Percentiles rank a stretch among this genome's conserved stretches.
phyloP scores from a whole-genome alignment of 1,140 invertebrate genomes.

The Neodiprion fabricii region DNA sequence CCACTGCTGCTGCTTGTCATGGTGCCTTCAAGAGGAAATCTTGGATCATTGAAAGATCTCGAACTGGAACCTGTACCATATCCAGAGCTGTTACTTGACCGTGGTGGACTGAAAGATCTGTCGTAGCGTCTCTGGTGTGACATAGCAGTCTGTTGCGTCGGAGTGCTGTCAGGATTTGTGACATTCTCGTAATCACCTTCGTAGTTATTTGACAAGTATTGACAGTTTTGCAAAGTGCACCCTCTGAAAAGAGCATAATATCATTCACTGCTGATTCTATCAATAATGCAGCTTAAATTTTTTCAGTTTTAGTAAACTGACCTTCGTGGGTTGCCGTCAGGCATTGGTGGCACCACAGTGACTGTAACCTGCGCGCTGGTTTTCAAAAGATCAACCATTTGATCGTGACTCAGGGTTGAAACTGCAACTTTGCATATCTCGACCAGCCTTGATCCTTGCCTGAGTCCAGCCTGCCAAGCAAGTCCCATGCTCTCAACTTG shows the following conservation, averaged over 20 bases:
- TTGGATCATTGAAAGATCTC: conserved; percentile 70
- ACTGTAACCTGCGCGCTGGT: conserved; percentile 87
- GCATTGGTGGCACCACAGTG: conserved; percentile 79
- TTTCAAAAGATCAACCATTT: conserved; percentile 92
- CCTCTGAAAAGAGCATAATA: conserved; percentile 59
- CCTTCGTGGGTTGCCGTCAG: conserved; percentile 73
- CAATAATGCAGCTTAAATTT: no score
- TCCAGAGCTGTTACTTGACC: conserved; percentile 82
- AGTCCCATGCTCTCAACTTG: conserved; percentile 89
- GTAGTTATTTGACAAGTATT: conserved; percentile 68
- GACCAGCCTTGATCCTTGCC: conserved; percentile 88
- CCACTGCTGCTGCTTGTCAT: conserved; percentile 71
- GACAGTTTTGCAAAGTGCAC: conserved; percentile 73
- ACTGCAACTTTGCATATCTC: conserved; percentile 93
- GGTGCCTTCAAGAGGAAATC: conserved; percentile 65
- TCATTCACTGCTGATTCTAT: background rate
- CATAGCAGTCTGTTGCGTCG: conserved; percentile 61
- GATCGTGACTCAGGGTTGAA: conserved; percentile 88
- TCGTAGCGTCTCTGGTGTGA: conserved; percentile 71
- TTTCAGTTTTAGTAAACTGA: conserved; percentile 36
- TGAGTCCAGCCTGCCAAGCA: conserved; percentile 88
- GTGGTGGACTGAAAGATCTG: conserved; percentile 80
- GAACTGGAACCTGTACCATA: conserved; percentile 84
- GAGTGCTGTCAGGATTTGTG: conserved; percentile 62
- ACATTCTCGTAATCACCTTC: conserved; percentile 80